A percentile compares a stretch with the other conserved stretches of the same genome.
Evolutionary conservation across 2,888 invertebrate species (phyloP).

Genomic region (Mechanitis mazaeus): DNA sequence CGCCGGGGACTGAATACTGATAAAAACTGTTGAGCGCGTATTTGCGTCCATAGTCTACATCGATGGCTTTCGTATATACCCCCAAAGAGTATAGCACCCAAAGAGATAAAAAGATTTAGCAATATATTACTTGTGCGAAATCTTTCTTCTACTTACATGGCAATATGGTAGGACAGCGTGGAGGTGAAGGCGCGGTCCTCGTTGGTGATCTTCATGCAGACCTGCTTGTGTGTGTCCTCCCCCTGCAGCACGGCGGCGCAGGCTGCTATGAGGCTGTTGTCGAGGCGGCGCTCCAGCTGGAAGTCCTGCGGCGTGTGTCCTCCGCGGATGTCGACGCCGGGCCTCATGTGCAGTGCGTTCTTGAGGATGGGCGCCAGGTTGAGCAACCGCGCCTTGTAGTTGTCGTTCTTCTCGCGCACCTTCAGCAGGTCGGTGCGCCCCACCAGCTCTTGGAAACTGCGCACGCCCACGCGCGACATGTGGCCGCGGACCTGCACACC

Average conservation of each 20-base stretch:
- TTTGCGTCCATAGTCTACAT: no score
- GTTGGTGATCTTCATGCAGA: slow-evolving; percentile 90
- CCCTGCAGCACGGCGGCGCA: slow-evolving; percentile 86
- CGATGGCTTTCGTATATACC: no score
- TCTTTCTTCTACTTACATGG: slow-evolving; percentile 79
- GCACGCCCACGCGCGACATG: slow-evolving; percentile 94
- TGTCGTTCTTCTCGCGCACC: slow-evolving; percentile 82
- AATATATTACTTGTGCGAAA: no score
- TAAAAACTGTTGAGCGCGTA: no score
- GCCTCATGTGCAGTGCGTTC: slow-evolving; percentile 92
- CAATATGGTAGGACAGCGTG: slow-evolving; percentile 95
- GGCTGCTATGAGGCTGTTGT: slow-evolving; percentile 85
- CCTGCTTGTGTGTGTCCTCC: slow-evolving; percentile 78
- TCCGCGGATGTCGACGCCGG: slow-evolving; percentile 92
- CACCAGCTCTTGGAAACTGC: slow-evolving; percentile 91
- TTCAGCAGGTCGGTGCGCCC: slow-evolving; percentile 93
- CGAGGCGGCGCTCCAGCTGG: slow-evolving; percentile 88
- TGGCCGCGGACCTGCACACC: slow-evolving; percentile 83
- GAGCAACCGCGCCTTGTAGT: slow-evolving; percentile 88
- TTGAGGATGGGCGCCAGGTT: slow-evolving; percentile 91
- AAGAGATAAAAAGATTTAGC: no score
- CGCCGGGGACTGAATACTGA: no score
- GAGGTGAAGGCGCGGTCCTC: slow-evolving; percentile 95
- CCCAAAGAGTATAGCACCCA: no score
- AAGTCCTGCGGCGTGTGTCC: slow-evolving; percentile 93